Evolutionary conservation across 2,113 vertebrate genomes (phyloP).

Genomic region (Anguilla japonica): DNA sequence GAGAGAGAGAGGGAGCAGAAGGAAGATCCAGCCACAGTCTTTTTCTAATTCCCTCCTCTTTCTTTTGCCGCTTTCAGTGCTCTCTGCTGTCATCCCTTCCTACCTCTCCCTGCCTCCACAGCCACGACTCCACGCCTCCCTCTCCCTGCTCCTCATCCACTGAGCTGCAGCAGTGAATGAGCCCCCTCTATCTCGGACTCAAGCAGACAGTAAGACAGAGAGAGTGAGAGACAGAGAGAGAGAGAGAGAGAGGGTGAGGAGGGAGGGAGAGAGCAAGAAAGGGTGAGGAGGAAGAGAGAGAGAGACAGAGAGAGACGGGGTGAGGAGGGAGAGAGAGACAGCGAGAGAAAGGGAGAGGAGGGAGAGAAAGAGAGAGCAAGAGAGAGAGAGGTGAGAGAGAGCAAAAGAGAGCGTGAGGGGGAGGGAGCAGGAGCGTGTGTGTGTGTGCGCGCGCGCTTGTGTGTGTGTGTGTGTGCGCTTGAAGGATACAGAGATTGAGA

Average conservation of each 20-base stretch:
- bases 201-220: constrained; percentile 60
- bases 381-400: constrained; percentile 44
- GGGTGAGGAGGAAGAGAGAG: neutral
- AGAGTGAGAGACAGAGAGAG: neutral
- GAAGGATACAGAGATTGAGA: constrained; percentile 43
- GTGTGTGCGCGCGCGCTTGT: neutral
- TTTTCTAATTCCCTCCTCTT: constrained; percentile 28
- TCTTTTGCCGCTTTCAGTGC: constrained; percentile 39
- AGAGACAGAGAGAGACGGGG: neutral
- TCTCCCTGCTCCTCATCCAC: constrained; percentile 38
- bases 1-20: constrained; percentile 10
- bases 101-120: neutral
- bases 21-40: constrained; percentile 30
- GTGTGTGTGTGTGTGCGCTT: constrained; percentile 16
- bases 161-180: constrained; percentile 64
- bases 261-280: constrained; percentile 35
- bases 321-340: constrained; percentile 56
- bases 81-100: constrained; percentile 39
- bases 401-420: neutral
- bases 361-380: neutral
- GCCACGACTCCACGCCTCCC: neutral
- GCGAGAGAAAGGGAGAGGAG: constrained; percentile 42
- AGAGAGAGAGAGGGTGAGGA: constrained; percentile 29
- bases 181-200: constrained; percentile 57
- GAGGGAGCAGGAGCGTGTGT: neutral